Evolutionary conservation across 1,140 invertebrate species (phyloP), one percentile per base, ranked within the genome.

Genomic region (Drosophila sp.): DNA sequence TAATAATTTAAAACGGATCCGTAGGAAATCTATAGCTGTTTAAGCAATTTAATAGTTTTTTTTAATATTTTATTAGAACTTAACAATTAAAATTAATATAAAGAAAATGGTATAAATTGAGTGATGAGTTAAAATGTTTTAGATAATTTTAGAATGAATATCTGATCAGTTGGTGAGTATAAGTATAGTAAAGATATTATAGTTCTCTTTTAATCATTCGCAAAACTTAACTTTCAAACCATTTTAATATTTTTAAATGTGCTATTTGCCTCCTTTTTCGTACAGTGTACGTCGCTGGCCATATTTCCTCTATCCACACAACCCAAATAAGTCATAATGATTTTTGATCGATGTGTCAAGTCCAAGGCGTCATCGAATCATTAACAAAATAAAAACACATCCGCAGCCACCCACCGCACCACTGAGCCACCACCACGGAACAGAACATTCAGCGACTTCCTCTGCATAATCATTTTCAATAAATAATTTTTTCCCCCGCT

Each of bases 391-490:
- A 50, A 43, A 56, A 76, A 66, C 66, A 51, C 61, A 63, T 56
- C 48, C 48, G n/a, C 18, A 38, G 43, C 38, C 61, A 38, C 38
- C 76, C 54, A 40, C 25, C 27, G 11, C 50, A 14, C 40, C 25
- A 27, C 36, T 13, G 29, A 25, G 18, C 38, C 40, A 14, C 32
- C 48, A 72, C 51, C 57, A 18, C 54, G 2, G n/a, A 18, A 16
- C 48, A 50, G 43, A 61, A 40, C 66, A 53, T 66, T 65, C 50
- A 45, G 46, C 46, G 34, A 71, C 76, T 66, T 51, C 58, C 63
- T 41, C 69, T 73, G 79, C 83, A 89, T 87, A 82, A 89, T 89
- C 75, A 87, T 87, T 87, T 87, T 87, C 79, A 87, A 89, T 83
- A 87, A 87, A 89, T 87, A 89, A 83, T 89, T 89, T 87, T 79